phyloP scores from a whole-genome alignment of 1,140 invertebrate genomes.

The Drosophila orosa region DNA sequence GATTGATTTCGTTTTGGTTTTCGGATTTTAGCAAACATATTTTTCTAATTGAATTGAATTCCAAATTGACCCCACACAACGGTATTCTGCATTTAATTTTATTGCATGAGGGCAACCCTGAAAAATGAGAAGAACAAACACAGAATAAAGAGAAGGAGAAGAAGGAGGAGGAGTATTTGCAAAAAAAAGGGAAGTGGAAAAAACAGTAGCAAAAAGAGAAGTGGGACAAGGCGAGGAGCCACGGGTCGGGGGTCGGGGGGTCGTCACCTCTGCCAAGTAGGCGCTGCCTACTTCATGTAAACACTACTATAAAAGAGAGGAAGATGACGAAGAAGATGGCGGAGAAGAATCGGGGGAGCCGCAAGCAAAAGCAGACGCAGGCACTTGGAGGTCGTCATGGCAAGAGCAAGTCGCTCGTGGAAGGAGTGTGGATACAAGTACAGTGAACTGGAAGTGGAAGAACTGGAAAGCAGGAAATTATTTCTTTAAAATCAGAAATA shows the following conservation, averaged over 20 bases:
- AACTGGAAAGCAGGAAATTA: background rate
- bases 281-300: conserved; percentile 66
- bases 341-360: conserved; percentile 1
- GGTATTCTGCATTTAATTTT: conserved; percentile 15
- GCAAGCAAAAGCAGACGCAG: conserved; percentile 22
- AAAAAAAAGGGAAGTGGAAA: conserved; percentile 21
- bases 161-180: conserved; percentile 6
- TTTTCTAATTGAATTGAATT: conserved; percentile 48
- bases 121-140: conserved; percentile 59
- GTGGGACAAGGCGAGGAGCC: conserved; percentile 51
- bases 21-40: conserved; percentile 29
- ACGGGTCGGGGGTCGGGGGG: conserved; percentile 57
- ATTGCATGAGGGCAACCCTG: conserved; percentile 59
- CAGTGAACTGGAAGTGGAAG: too few species aligned
- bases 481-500: too few species aligned
- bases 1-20: conserved; percentile 34
- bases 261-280: conserved; percentile 77
- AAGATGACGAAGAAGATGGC: conserved; percentile 15
- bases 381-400: conserved; percentile 67
- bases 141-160: background rate
- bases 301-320: conserved; percentile 52
- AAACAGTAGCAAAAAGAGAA: conserved; percentile 46
- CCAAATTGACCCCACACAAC: conserved; percentile 44
- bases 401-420: conserved; percentile 27
- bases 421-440: conserved; percentile 20